Percentiles rank a stretch among this genome's conserved stretches.
Evolutionary conservation across 1,140 invertebrate genomes (phyloP).

Genomic region (Tribolium castaneum): DNA sequence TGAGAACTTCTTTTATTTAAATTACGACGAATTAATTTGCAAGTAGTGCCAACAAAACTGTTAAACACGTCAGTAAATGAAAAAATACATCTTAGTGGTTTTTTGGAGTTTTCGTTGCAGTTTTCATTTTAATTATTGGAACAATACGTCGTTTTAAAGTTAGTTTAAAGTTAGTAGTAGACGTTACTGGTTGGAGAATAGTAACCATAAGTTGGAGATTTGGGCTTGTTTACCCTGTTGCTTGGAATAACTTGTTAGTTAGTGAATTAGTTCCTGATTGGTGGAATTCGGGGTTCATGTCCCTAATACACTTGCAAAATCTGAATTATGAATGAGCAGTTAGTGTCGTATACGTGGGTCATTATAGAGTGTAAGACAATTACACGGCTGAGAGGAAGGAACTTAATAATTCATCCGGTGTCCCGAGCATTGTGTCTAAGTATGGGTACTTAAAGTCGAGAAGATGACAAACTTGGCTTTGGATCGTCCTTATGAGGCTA

Average conservation of each 20-base stretch:
- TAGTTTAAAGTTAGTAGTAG: too few relatives aligned
- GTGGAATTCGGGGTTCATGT: conserved; percentile 46
- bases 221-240: neutral
- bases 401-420: conserved; percentile 62
- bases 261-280: neutral
- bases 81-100: too few relatives aligned
- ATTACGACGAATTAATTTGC: too few relatives aligned
- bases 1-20: too few relatives aligned
- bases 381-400: conserved; percentile 62
- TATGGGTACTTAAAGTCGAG: conserved; percentile 52
- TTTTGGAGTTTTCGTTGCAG: too few relatives aligned
- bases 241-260: neutral
- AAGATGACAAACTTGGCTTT: conserved; percentile 52
- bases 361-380: conserved; percentile 62
- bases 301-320: conserved; percentile 56
- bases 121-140: too few relatives aligned
- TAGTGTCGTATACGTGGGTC: conserved; percentile 59
- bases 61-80: too few relatives aligned
- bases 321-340: conserved; percentile 62
- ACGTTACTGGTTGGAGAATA: too few relatives aligned
- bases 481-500: conserved; percentile 43
- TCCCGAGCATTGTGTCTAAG: conserved; percentile 59
- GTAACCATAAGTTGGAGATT: too few relatives aligned
- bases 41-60: too few relatives aligned
- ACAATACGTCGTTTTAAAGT: too few relatives aligned